Base-by-base conservation (phyloP, 2,888 invertebrate genomes). In the Temnothorax rugatulus region DNA sequence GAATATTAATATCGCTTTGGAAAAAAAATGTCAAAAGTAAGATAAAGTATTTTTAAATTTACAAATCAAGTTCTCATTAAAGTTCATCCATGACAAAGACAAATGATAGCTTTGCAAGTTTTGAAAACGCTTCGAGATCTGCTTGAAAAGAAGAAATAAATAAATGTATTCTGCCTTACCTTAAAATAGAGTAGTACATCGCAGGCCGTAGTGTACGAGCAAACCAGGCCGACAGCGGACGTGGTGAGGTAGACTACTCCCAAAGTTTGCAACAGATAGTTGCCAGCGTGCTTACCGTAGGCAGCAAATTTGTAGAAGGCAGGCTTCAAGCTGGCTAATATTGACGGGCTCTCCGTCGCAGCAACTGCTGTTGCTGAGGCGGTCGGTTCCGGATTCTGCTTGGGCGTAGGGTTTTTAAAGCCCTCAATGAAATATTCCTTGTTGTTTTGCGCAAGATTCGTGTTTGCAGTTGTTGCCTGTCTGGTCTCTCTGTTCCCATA, bases 131-230 rank as follows among this genome's bases (percentile, higher is more conserved):
- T 18, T 29, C 3, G 29, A 68, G 18, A 47, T 18, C 9, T 41
- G 9, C 2, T 18, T 15, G 11, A 44, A 68, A 34, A 69, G 1
- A 29, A 69, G 9, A 50, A 34, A 29, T 25, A 29, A 69, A n/a
- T 29, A 50, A 29, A 66, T 25, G 0, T 3, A 41, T 41, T 64
- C 21, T 21, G 52, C 52, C 59, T 59, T 59, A 2, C 59, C n/a
- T 7, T 2, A 9, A 9, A 71, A 29, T 59, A 21, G 1, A 73
- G 4, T 29, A 29, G n/a, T n/a, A n/a, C n/a, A n/a, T n/a, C 95
- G 92, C 97, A 97, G 21, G 97, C 91, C 11, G 96, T 96, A 0
- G 97, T 97, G 86, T 96, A 95, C 0, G 96, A 95, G 91, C 97
- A 97, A 0, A 97, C 94, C 0, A 96, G 95, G 0, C 96, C 95